Base-by-base conservation (phyloP, 2,888 invertebrate genomes). In the Panorpa germanica region DNA sequence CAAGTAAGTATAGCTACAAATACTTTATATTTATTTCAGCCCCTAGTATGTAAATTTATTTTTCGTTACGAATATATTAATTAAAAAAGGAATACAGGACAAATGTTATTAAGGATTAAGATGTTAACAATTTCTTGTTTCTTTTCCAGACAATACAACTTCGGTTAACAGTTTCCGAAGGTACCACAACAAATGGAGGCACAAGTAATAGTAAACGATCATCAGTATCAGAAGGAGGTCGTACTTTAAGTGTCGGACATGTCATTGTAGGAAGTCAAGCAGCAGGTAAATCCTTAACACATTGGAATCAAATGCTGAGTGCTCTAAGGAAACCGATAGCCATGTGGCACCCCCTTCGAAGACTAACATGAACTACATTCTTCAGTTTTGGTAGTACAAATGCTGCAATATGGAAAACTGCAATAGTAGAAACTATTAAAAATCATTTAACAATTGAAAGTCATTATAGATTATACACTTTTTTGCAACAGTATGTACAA, bases 241-340 rank as follows among this genome's bases (percentile, higher is more conserved):
- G n/a, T n/a, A n/a, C n/a, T n/a, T n/a, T n/a, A n/a, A 2, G 60
- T 55, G 33, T 82, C 35, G 82, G 82, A 11, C 81, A 82, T 50
- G 71, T 82, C 31, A 74, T 81, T 36, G 69, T 81, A 10, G 80
- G 81, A 14, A 65, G 74, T 21, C 67, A 69, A 43, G 69, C 75
- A 9, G 63, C 66, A 21, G 81, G 81, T 32, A 65, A 74, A 44
- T 67, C 78, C 2, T 47, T 76, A 29, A 66, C 70, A 14, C 82
- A 82, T 45, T 82, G 81, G 81, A 73, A 75, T 46, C 80, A 81
- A 55, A 82, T 82, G 81, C 59, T 82, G 47, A 64, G 73, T 19
- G 73, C 77, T 11, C 58, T 78, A 25, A 62, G 81, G 37, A 80
- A 77, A 46, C 81, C 81, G 1, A 70, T 80, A 6, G 75, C 78